These are phyloP conservation scores for Stegodyphus mimosarum DNA, from an alignment of 1,140 invertebrate genomes.

Conservation along the genomic window DNA sequence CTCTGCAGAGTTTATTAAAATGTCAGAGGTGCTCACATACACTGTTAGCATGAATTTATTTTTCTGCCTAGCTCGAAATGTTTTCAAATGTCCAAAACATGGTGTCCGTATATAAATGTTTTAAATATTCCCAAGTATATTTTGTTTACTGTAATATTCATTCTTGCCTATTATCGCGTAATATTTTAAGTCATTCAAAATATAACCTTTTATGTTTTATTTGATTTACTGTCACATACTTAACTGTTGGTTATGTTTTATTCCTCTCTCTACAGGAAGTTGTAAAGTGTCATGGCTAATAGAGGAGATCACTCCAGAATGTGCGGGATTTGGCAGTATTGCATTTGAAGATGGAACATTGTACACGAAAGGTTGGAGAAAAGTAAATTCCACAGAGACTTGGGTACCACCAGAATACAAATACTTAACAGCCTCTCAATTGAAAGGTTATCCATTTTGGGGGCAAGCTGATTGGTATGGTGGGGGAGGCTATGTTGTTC, in stretches of 20 bases:
- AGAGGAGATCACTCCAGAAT: slow-evolving; percentile 65
- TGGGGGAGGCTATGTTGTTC: slow-evolving; percentile 72
- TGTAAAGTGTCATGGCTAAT: slow-evolving; percentile 65
- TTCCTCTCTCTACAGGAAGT: slow-evolving; percentile 62
- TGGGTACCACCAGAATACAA: slow-evolving; percentile 55
- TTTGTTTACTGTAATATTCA: too few species aligned
- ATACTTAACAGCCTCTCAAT: slow-evolving; percentile 64
- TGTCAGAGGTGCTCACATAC: too few species aligned
- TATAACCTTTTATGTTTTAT: background rate
- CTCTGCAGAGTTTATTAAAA: too few species aligned
- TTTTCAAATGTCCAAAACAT: too few species aligned
- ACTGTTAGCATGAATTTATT: too few species aligned
- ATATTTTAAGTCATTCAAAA: background rate
- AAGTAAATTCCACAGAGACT: slow-evolving; percentile 27
- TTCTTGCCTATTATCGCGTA: too few species aligned
- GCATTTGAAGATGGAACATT: slow-evolving; percentile 65
- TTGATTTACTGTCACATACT: background rate
- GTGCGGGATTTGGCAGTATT: slow-evolving; percentile 65
- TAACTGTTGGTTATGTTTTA: background rate
- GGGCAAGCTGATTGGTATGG: slow-evolving; percentile 69
- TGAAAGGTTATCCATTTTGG: slow-evolving; percentile 69
- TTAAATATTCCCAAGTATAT: too few species aligned
- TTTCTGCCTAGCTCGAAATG: too few species aligned
- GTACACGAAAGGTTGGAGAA: slow-evolving; percentile 43
- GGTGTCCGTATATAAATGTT: too few species aligned